phyloP scores from a whole-genome alignment of 2,113 vertebrate species.

The Monarcha castaneiventris region DNA sequence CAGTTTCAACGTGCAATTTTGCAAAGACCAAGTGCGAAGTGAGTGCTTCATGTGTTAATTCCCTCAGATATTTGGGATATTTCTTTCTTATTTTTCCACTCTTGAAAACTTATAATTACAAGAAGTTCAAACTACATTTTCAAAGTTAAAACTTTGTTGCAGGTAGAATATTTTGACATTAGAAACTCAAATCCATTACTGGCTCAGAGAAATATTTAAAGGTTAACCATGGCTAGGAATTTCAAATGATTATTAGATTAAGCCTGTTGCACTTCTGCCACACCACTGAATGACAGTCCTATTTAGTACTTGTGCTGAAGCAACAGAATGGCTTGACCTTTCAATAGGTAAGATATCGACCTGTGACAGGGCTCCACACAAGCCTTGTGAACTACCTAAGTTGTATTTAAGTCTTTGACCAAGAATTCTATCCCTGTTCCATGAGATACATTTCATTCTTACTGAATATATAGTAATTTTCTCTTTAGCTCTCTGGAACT shows the following conservation, averaged over 20 bases:
- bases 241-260: constrained; percentile 18
- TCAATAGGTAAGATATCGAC: background rate
- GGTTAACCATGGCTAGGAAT: constrained; percentile 22
- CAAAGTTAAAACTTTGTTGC: background rate
- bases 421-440: background rate
- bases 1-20: background rate
- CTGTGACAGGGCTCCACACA: background rate
- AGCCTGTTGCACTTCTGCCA: background rate
- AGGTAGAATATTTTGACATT: background rate
- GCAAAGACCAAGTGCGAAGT: background rate
- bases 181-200: background rate
- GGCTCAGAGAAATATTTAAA: constrained; percentile 32
- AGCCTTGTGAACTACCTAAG: background rate
- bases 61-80: background rate
- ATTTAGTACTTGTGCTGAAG: background rate
- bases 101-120: background rate
- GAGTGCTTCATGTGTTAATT: background rate
- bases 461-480: background rate
- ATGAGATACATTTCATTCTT: background rate
- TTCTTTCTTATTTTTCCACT: background rate
- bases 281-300: background rate
- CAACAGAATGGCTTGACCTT: constrained; percentile 9
- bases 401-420: background rate
- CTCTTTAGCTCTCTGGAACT: background rate
- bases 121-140: background rate